Evolutionary conservation across 2,797 vertebrate genomes (phyloP), one percentile per base, ranked within the genome.

Genomic region (Clangula hyemalis): DNA sequence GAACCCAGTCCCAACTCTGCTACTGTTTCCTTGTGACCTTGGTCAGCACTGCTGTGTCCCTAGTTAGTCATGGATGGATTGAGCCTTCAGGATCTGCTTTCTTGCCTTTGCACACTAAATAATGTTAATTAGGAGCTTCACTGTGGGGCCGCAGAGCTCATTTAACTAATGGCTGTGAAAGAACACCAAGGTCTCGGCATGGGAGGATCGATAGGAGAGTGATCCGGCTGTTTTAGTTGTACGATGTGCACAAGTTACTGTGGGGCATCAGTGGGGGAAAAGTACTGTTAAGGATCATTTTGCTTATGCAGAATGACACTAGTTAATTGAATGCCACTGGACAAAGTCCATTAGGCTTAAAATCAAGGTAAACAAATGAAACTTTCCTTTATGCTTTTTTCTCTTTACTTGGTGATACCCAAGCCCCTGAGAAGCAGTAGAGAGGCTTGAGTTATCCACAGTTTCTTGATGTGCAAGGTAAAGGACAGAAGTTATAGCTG

Each of bases 101-200:
- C 71, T 27, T 87, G 5, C 45, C 18, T 45, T 65, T 60, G 24
- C 36, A 43, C 68, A 64, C 21, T 27, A 49, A 10, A 41, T 16
- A 78, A 10, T 24, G 8, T 24, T 58, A 30, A 3, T 3, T 65
- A 34, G 30, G 45, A 64, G 54, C n/a, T 57, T 12, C 14, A 5
- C 32, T 32, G 6, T 10, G 17, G 5, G 22, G 18, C 27, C 12
- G 14, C 65, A 30, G 28, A 49, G 16, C 43, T 49, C 30, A n/a
- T 39, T 66, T 75, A 61, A 56, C 41, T 39, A 68, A 70, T n/a
- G 49, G 38, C n/a, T 90, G 30, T 25, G 82, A 57, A 8, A 54
- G n/a, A 81, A 38, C 28, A 14, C 1, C 0, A 13, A n/a, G 39
- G 25, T 60, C 62, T 84, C 9, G 18, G 34, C 6, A 4, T 7